A percentile compares a stretch with the other conserved stretches of the same genome.
phyloP scores from a whole-genome alignment of 2,797 vertebrate species.

The Oreortyx pictus region DNA sequence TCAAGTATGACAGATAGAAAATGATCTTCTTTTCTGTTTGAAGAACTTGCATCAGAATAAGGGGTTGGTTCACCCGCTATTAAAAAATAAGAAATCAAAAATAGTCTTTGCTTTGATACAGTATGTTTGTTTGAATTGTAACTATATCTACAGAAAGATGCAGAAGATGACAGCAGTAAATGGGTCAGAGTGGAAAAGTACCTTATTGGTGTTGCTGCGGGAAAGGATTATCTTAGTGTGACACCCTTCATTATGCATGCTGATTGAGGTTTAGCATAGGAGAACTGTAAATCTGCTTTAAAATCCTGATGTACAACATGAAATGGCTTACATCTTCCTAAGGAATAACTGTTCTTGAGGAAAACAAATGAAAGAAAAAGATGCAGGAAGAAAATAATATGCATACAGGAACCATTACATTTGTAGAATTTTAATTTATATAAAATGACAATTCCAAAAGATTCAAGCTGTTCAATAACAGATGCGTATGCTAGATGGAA shows the following conservation, averaged over 20 bases:
- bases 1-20: neutral
- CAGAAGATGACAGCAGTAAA: neutral
- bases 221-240: conserved; percentile 7
- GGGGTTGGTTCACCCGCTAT: neutral
- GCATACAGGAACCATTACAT: neutral
- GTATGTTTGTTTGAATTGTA: neutral
- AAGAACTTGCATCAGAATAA: neutral
- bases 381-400: neutral
- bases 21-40: neutral
- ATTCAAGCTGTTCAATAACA: neutral
- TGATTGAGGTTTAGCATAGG: neutral
- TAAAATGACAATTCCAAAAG: neutral
- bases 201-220: neutral
- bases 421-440: neutral
- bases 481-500: neutral
- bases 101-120: neutral
- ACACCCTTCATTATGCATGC: conserved; percentile 49
- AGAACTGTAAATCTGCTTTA: conserved; percentile 28
- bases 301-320: conserved; percentile 25
- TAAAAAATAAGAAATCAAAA: neutral
- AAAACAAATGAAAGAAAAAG: neutral
- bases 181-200: conserved; percentile 17
- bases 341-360: neutral
- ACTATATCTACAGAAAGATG: neutral
- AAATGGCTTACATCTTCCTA: conserved; percentile 19